Evolutionary conservation across 1,140 invertebrate species (phyloP), one percentile per base, ranked within the genome.

Genomic region (Zaprionus camerounensis): DNA sequence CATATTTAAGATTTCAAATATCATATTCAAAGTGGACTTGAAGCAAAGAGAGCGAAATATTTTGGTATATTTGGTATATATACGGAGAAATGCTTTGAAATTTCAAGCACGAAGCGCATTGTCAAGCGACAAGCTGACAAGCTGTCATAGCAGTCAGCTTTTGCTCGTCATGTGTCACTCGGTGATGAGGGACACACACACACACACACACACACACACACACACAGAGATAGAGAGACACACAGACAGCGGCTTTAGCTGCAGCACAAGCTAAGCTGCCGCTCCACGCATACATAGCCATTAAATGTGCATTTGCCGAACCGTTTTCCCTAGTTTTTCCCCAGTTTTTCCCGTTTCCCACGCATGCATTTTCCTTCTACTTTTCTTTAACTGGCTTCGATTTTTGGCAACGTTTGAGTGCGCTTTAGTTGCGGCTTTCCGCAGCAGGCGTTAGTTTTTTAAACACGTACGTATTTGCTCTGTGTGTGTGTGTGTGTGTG

Each of bases 131-230:
- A 34, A 17, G 20, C 46, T 51, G 46, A 24, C 46, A 51, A 24
- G 46, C 46, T 51, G 46, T 51, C 46, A 51, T 51, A 51, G 46
- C 46, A 51, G 46, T 51, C 46, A 51, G 46, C 46, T 51, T 51
- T 51, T 51, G 46, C 46, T 51, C 46, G 46, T 51, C 46, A 51
- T 13, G 11, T 51, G 46, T 51, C 46, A 22, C 46, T 7, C 13
- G 9, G 20, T 51, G 46, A 9, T 4, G 44, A 49, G 20, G 44
- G 44, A 20, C 38, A 41, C 38, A 41, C 15, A 41, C 11, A 38
- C 11, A 38, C 11, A 38, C 2, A 38, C 11, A 36, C 11, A 12
- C 2, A 12, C 11, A 38, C 11, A 38, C 11, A 38, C 2, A 38
- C 11, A 36, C 11, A 12, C 2, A 12, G 4, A 41, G 38, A 41